Base-by-base conservation (phyloP, 2,113 vertebrate species). In the Toxotes chatareus region DNA sequence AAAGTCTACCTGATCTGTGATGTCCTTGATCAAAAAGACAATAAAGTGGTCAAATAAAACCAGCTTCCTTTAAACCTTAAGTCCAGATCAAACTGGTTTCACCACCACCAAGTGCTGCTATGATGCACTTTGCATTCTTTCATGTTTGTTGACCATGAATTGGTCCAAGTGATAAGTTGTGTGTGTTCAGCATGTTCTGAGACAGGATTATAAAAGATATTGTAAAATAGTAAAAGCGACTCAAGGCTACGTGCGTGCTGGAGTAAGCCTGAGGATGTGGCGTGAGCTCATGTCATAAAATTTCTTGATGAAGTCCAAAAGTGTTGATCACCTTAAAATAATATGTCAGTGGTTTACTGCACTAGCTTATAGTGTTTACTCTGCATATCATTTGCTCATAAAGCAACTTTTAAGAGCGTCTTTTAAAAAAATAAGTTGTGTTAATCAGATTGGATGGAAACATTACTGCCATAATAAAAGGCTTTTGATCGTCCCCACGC, bases 1-100 rank as follows among this genome's bases (percentile, higher is more conserved):
- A 59, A 77, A 69, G 49, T 80, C 51, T 3, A 83, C 69, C 69
- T 73, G 74, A 71, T 77, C 47, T 46, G 11, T 42, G 4, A 60
- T 59, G 79, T 63, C 59, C 73, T 68, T 55, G 32, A 70, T 63
- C 16, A 44, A 56, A 57, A 38, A 70, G 3, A 73, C 61, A 62
- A 46, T 32, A 53, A 83, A 75, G 23, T 60, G 27, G 44, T 66
- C 13, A 71, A 27, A 31, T 31, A 47, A 76, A 80, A 7, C 19
- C 44, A 6, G 62, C 11, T 32, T 64, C 47, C 59, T 73, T 76
- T 67, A 10, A 16, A 49, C 8, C 1, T 21, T 7, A 73, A 73
- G 44, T 46, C 56, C 17, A 3, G 49, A 40, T 14, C 23, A 12
- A 32, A 9, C 55, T 19, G 13, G 31, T 56, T n/a, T 13, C 42